phyloP scores from a whole-genome alignment of 1,140 invertebrate species.

The Ceratoteleas bidentatus region DNA sequence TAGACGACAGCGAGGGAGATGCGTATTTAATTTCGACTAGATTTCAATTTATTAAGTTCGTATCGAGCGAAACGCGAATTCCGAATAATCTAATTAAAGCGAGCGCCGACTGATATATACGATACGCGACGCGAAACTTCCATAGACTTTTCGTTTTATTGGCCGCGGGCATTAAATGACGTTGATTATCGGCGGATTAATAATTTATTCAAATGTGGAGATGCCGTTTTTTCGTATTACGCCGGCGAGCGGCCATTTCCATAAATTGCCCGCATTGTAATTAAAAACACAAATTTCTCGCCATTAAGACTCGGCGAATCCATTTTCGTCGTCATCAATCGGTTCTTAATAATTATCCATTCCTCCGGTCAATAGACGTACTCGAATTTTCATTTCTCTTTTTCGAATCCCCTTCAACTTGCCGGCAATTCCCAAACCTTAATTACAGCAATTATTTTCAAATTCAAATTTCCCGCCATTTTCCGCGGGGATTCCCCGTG shows the following conservation, averaged over 20 bases:
- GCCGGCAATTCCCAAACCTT: too few species aligned
- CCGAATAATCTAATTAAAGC: slow-evolving; percentile 36
- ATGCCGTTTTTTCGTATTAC: not conserved
- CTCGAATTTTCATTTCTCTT: too few species aligned
- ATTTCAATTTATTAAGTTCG: slow-evolving; percentile 40
- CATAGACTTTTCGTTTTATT: slow-evolving; percentile 36
- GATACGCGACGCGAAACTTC: slow-evolving; percentile 35
- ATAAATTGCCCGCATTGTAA: too few species aligned
- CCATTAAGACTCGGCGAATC: too few species aligned
- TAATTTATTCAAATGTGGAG: slow-evolving; percentile 36
- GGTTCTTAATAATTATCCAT: too few species aligned
- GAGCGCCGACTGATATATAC: slow-evolving; percentile 28
- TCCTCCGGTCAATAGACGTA: too few species aligned
- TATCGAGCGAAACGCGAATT: slow-evolving; percentile 12
- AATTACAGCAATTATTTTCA: too few species aligned
- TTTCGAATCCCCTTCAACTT: too few species aligned
- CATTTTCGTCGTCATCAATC: too few species aligned
- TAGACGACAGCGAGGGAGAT: slow-evolving; percentile 4
- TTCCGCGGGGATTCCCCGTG: too few species aligned
- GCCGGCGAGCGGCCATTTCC: not conserved
- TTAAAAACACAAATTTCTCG: too few species aligned
- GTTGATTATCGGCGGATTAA: slow-evolving; percentile 30
- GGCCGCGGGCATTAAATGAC: slow-evolving; percentile 16
- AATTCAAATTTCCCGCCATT: slow-evolving; percentile 2
- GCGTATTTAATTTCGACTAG: slow-evolving; percentile 15